These are phyloP conservation scores for Nanger granti DNA, from an alignment of 2,113 vertebrate genomes.

Conservation along the genomic window DNA sequence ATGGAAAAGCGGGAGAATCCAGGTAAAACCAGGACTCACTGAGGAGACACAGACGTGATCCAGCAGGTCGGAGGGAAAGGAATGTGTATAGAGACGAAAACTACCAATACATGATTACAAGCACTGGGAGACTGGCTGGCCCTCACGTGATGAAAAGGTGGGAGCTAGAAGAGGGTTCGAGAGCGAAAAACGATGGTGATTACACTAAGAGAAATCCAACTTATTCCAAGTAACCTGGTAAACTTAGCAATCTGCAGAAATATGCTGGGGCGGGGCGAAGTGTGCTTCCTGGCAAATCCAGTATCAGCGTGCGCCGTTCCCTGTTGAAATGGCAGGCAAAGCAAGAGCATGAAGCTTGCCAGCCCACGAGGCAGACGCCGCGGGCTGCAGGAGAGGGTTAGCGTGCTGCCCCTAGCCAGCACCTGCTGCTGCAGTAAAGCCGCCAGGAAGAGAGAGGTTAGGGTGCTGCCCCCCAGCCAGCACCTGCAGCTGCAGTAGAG, in stretches of 20 bases:
- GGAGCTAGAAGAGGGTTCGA: neutral
- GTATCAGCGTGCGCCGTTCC: neutral
- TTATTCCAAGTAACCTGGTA: neutral
- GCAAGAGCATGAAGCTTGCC: neutral
- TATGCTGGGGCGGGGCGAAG: neutral
- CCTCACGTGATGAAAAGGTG: neutral
- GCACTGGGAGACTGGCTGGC: neutral
- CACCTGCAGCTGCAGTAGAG: neutral
- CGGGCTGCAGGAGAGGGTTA: neutral
- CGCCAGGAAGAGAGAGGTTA: neutral
- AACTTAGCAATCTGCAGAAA: neutral
- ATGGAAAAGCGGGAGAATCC: neutral
- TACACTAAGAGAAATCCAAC: neutral
- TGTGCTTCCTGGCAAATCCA: neutral
- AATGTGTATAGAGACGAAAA: neutral
- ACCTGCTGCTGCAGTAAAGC: too few species aligned
- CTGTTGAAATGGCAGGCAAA: neutral
- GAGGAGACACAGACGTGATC: neutral
- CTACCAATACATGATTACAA: rapidly evolving
- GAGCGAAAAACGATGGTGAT: neutral
- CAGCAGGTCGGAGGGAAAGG: neutral
- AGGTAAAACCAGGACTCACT: neutral
- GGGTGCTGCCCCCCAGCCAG: too few species aligned
- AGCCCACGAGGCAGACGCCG: neutral
- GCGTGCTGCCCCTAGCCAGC: too few species aligned